Evolutionary conservation across 2,797 vertebrate species (phyloP), one percentile per base, ranked within the genome.

Genomic region (Acipenser ruthenus): DNA sequence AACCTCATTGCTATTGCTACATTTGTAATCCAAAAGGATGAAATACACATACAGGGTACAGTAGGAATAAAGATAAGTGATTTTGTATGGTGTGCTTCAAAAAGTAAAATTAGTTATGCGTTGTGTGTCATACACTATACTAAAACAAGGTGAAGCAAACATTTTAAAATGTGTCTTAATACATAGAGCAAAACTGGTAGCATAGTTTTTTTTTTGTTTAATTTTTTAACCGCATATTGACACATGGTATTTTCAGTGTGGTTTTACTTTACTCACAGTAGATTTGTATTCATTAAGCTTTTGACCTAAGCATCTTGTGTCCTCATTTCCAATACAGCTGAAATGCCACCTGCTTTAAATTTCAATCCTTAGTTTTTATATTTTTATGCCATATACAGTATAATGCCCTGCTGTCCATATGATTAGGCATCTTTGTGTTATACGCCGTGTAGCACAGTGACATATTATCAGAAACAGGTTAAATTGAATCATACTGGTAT

Each of bases 381-480:
- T 77, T 81, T 68, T 74, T 74, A 52, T 68, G 59, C 9, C 13
- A 15, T 37, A 6, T 4, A 7, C 5, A 37, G 37, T 12, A 10
- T 65, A 65, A 69, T 56, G 58, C 58, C 63, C 56, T 11, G 49
- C 13, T 65, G 68, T 60, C 68, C 8, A 11, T 49, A 49, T 49
- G 68, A 62, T 61, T 48, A 48, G 64, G 49, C 10, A 15, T 10
- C 56, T 49, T 47, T 15, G 6, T 6, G 13, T 52, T 7, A 37
- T 37, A 37, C 37, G 37, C 37, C 37, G 4, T 37, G 37, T 37
- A 37, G 37, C 37, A 37, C 37, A 5, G 37, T 37, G 37, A 37
- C 37, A 5, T 37, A 37, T 37, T 37, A 37, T 37, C 37, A 37
- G 37, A 37, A 37, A 37, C 37, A 37, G 37, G 37, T 37, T 37